phyloP scores from a whole-genome alignment of 2,888 invertebrate genomes.

The Miltochrista miniata region DNA sequence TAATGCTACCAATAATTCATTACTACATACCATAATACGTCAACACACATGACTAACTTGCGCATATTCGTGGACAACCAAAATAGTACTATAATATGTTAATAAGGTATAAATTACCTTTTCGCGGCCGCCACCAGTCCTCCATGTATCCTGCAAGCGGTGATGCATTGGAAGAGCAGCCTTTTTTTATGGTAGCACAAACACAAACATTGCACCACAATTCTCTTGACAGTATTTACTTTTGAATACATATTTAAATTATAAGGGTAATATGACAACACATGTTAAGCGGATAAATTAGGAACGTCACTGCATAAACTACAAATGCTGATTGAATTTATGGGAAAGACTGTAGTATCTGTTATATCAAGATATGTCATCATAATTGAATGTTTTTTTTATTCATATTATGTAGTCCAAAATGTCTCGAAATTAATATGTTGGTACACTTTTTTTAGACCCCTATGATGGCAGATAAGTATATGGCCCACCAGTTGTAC shows the following conservation, averaged over 20 bases:
- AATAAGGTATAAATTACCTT: conserved; percentile 89
- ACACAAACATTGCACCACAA: conserved; percentile 81
- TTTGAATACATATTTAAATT: conserved; percentile 39
- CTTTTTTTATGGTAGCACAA: conserved; percentile 84
- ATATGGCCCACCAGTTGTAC: no score
- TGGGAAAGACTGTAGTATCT: neutral
- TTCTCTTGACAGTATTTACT: conserved; percentile 81
- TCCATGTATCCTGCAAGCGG: conserved; percentile 98
- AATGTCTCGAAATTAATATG: no score
- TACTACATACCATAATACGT: neutral
- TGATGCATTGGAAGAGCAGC: conserved; percentile 91
- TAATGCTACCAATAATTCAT: neutral
- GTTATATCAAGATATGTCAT: neutral
- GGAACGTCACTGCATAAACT: conserved; percentile 21
- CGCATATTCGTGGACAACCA: conserved; percentile 38
- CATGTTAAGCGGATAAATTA: conserved; percentile 42
- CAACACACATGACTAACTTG: neutral
- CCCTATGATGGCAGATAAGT: no score
- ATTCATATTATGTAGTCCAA: no score
- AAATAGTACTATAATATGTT: conserved; percentile 48
- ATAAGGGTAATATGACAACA: conserved; percentile 37
- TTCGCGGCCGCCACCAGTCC: conserved; percentile 98
- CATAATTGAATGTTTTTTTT: neutral
- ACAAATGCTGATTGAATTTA: conserved; percentile 42
- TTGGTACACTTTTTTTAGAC: no score